phyloP scores from a whole-genome alignment of 2,113 vertebrate species.

The Anas platyrhynchos region DNA sequence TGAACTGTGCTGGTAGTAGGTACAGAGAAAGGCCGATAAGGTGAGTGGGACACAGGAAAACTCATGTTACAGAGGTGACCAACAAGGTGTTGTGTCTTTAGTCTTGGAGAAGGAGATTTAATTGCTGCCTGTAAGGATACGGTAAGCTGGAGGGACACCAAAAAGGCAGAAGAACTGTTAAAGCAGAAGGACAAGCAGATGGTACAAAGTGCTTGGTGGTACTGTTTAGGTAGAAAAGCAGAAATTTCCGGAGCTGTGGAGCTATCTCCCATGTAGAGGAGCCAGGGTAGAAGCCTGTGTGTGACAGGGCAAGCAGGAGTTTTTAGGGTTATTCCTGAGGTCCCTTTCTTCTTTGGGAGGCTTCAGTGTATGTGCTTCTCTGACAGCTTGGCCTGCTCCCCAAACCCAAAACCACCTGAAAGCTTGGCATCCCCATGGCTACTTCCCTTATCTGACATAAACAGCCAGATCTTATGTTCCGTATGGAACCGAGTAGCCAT shows the following conservation, averaged over 20 bases:
- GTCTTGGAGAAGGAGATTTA: neutral
- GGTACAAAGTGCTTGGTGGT: neutral
- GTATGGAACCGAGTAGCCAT: fast-evolving
- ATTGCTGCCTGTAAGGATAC: neutral
- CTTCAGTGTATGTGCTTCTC: neutral
- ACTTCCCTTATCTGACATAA: neutral
- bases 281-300: neutral
- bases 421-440: neutral
- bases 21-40: neutral
- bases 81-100: neutral
- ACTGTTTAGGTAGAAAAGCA: neutral
- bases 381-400: neutral
- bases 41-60: neutral
- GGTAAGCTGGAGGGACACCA: neutral
- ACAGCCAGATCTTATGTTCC: neutral
- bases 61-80: neutral
- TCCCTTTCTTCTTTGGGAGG: neutral
- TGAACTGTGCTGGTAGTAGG: neutral
- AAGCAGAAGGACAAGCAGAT: neutral
- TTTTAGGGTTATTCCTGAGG: neutral
- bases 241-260: neutral
- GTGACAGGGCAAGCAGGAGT: neutral
- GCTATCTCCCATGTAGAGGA: neutral
- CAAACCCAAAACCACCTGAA: neutral
- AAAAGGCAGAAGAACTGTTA: neutral